Evolutionary conservation across 2,797 vertebrate genomes (phyloP).

Genomic region (Eremophila alpestris): DNA sequence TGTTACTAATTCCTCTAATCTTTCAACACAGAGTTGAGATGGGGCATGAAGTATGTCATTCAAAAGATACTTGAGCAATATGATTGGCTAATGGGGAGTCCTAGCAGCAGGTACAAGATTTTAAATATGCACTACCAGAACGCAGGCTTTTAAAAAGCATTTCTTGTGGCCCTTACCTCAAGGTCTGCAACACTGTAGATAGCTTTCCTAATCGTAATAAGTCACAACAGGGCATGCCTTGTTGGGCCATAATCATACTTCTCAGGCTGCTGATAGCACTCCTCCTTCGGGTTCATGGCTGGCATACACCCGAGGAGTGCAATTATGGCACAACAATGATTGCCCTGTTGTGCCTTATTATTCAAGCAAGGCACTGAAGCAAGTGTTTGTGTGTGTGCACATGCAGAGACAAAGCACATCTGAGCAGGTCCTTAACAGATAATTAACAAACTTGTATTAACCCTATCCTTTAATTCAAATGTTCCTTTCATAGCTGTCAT

Average conservation of each 20-base stretch:
- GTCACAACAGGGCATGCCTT: slow-evolving; percentile 73
- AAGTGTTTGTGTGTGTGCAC: slow-evolving; percentile 66
- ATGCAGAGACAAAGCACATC: slow-evolving; percentile 66
- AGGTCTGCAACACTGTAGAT: slow-evolving; percentile 23
- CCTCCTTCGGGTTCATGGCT: slow-evolving; percentile 37
- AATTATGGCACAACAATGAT: slow-evolving; percentile 66
- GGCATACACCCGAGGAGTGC: slow-evolving; percentile 57
- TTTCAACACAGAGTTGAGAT: slow-evolving; percentile 38
- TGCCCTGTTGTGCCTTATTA: slow-evolving; percentile 72
- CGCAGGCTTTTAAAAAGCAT: slow-evolving; percentile 59
- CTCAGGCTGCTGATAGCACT: slow-evolving; percentile 71
- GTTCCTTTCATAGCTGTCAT: not conserved
- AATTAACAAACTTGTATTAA: slow-evolving; percentile 60
- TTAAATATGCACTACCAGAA: slow-evolving; percentile 50
- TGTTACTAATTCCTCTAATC: slow-evolving; percentile 49
- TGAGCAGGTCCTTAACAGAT: slow-evolving; percentile 52
- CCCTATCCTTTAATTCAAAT: slow-evolving; percentile 13
- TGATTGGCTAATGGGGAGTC: slow-evolving; percentile 63
- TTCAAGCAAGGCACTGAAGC: slow-evolving; percentile 51
- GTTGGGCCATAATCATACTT: slow-evolving; percentile 73
- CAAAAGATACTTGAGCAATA: slow-evolving; percentile 57
- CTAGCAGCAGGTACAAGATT: slow-evolving; percentile 68
- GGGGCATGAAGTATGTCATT: slow-evolving; percentile 62
- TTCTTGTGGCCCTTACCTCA: not conserved
- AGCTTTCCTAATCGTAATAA: slow-evolving; percentile 69